These are phyloP conservation scores for Zaprionus tsacasi DNA, from an alignment of 1,140 invertebrate genomes.

Conservation along the genomic window DNA sequence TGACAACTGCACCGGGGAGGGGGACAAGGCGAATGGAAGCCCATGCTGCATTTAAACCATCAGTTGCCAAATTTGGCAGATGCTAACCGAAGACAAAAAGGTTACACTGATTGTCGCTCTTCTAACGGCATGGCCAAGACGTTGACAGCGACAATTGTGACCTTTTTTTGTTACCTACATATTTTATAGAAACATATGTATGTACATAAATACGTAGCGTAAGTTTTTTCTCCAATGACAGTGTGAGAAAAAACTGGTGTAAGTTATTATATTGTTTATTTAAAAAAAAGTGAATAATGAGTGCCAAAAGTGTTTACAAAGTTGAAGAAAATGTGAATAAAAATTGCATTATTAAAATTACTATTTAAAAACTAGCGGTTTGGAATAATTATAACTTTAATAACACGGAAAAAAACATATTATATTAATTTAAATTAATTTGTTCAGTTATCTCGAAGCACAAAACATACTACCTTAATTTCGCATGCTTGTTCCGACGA, in stretches of 20 bases:
- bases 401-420: too few species aligned
- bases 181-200: neutral
- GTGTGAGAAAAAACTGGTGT: neutral
- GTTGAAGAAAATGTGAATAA: too few species aligned
- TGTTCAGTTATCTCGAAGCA: too few species aligned
- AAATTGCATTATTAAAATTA: too few species aligned
- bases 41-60: constrained; percentile 23
- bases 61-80: constrained; percentile 45
- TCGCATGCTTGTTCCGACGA: too few species aligned
- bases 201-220: neutral
- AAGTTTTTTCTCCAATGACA: too few species aligned
- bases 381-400: too few species aligned
- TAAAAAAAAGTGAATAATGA: too few species aligned
- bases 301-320: too few species aligned
- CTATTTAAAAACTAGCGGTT: too few species aligned
- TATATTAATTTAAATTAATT: too few species aligned
- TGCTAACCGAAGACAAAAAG: constrained; percentile 36
- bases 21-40: neutral
- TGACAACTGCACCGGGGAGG: constrained; percentile 40
- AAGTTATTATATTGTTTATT: neutral
- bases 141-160: neutral
- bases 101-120: constrained; percentile 7
- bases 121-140: neutral
- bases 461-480: too few species aligned
- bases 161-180: neutral